A percentile compares a stretch with the other conserved stretches of the same genome.
Evolutionary conservation across 2,888 invertebrate genomes (phyloP).

Genomic region (Spilarctia lutea): DNA sequence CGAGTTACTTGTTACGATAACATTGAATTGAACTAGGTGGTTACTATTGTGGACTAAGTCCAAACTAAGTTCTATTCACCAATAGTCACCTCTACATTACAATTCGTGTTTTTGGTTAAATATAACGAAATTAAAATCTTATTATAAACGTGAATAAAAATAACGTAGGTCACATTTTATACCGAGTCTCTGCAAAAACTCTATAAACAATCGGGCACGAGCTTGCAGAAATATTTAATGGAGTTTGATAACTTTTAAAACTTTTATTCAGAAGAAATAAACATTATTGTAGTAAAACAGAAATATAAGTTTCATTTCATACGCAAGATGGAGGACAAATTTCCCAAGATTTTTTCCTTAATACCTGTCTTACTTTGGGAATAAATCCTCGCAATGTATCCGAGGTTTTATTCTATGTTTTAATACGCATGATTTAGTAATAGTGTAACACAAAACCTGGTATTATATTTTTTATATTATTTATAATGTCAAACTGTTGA

Average conservation of each 20-base stretch:
- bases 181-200: background rate
- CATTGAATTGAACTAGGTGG: too few species aligned
- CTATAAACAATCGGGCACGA: background rate
- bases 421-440: too few species aligned
- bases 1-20: too few species aligned
- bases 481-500: background rate
- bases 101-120: background rate
- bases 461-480: background rate
- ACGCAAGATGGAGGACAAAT: background rate
- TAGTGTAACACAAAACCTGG: too few species aligned
- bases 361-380: background rate
- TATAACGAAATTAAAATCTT: background rate
- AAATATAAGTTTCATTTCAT: conserved; percentile 1
- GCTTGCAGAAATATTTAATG: background rate
- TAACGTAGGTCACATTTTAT: background rate
- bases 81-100: background rate
- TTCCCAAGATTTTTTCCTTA: background rate
- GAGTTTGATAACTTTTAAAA: background rate
- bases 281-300: background rate
- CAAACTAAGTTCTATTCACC: too few species aligned
- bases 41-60: too few species aligned
- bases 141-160: background rate
- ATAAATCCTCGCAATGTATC: background rate
- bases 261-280: background rate
- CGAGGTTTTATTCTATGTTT: background rate